These are phyloP conservation scores for Cryptotis parvus DNA, from an alignment of 2,113 vertebrate species.

Conservation along the genomic window DNA sequence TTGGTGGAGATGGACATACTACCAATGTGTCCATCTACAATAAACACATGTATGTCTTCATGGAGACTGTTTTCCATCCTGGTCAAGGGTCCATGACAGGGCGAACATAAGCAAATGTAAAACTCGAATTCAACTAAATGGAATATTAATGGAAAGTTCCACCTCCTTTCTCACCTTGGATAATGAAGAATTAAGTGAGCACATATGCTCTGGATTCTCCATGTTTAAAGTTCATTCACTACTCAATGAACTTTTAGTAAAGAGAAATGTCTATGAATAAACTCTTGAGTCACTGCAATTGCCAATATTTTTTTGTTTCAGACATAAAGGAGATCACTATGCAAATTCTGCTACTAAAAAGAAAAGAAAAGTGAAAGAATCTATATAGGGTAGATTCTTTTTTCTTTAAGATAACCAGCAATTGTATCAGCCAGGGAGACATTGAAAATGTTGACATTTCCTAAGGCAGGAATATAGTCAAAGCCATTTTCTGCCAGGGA, in stretches of 20 bases:
- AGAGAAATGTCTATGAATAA: not conserved
- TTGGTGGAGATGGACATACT: not conserved
- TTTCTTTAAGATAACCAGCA: not conserved
- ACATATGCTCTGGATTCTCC: not conserved
- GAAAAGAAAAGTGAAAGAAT: not conserved
- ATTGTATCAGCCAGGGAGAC: not conserved
- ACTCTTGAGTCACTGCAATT: not conserved
- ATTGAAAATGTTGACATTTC: not conserved
- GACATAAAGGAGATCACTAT: not conserved
- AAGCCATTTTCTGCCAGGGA: constrained; percentile 44
- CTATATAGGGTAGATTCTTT: not conserved
- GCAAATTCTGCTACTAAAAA: not conserved
- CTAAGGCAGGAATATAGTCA: constrained; percentile 5
- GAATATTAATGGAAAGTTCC: not conserved
- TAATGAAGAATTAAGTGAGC: not conserved
- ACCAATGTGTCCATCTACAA: not conserved
- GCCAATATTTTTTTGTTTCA: not conserved
- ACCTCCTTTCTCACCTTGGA: not conserved
- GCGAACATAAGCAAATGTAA: not conserved
- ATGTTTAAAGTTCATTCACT: not conserved
- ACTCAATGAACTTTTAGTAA: not conserved
- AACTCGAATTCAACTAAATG: not conserved
- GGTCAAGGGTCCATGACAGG: not conserved
- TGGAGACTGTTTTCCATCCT: not conserved
- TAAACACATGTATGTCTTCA: not conserved